phyloP scores from a whole-genome alignment of 2,113 vertebrate species.

The Erythrolamprus reginae region DNA sequence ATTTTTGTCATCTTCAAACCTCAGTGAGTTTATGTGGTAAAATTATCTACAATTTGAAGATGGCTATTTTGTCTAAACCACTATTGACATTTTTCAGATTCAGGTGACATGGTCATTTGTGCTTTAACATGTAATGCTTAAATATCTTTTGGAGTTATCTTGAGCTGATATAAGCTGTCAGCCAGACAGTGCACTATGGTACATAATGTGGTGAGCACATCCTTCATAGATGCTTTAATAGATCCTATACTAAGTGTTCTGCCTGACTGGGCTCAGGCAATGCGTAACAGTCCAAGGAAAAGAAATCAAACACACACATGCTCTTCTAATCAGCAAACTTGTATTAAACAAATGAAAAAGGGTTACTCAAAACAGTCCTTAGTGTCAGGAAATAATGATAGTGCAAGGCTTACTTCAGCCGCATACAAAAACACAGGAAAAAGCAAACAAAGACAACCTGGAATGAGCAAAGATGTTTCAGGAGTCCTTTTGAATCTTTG shows the following conservation, averaged over 20 bases:
- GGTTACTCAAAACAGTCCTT: no score
- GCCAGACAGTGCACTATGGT: not conserved
- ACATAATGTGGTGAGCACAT: not conserved
- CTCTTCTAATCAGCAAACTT: no score
- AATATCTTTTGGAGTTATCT: not conserved
- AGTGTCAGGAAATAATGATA: no score
- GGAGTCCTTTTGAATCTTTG: no score
- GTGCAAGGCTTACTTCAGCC: no score
- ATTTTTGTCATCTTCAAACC: not conserved
- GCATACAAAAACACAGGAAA: no score
- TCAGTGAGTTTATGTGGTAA: not conserved
- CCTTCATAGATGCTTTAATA: not conserved
- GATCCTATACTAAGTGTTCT: not conserved
- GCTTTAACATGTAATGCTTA: not conserved
- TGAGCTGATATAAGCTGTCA: not conserved
- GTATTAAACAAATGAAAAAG: no score
- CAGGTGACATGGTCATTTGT: not conserved
- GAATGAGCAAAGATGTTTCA: no score
- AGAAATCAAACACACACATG: no score
- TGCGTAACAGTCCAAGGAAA: no score
- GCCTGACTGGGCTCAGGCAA: no score
- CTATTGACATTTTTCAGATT: not conserved
- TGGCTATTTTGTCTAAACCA: not conserved
- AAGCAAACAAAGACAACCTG: no score
- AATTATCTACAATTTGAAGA: not conserved